Base-by-base conservation (phyloP, 2,113 vertebrate genomes). In the Chaenogobius annularis region DNA sequence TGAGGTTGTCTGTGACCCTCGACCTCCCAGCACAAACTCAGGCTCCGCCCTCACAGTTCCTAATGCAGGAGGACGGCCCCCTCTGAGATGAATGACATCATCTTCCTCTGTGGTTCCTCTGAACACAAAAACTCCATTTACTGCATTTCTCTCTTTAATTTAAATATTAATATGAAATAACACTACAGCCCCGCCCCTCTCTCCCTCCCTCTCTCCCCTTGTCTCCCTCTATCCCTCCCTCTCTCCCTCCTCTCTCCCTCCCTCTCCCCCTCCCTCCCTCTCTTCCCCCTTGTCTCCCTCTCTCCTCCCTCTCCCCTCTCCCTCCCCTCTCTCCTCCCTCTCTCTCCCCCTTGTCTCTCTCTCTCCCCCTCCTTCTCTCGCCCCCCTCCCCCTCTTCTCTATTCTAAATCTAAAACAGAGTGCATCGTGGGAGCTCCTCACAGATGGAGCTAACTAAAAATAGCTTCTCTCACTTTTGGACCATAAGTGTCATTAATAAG, bases 391-490 rank as follows among this genome's bases (percentile, higher is more conserved):
- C 48, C 5, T 15, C 17, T 17, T 7, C 50, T 52, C 19, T 37
- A 70, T 43, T 44, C 17, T 70, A 23, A 67, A 74, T 22, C 26
- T 54, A 23, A 55, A 17, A 17, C 35, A 35, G 35, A 54, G 22
- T 63, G 1, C 4, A 11, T 61, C 50, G 66, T 48, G 68, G 54
- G 50, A 15, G 54, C 74, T 31, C n/a, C 56, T 3, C 68, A 70
- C 71, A 81, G 65, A 71, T 78, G 67, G 68, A 80, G 19, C 50
- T 13, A 2, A 19, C 17, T n/a, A 61, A 76, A 55, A 75, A 75
- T 75, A 22, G 62, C 35, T 46, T 10, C 10, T 46, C 37, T 7
- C 37, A 40, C n/a, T n/a, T 40, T 40, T 40, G 37, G 37, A 61
- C 5, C 48, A 47, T 70, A 74, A 46, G 44, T 40, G 23, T 77